Percentiles rank a stretch among this genome's conserved stretches.
Evolutionary conservation across 2,888 invertebrate species (phyloP).

Genomic region (Pollenia amentaria): DNA sequence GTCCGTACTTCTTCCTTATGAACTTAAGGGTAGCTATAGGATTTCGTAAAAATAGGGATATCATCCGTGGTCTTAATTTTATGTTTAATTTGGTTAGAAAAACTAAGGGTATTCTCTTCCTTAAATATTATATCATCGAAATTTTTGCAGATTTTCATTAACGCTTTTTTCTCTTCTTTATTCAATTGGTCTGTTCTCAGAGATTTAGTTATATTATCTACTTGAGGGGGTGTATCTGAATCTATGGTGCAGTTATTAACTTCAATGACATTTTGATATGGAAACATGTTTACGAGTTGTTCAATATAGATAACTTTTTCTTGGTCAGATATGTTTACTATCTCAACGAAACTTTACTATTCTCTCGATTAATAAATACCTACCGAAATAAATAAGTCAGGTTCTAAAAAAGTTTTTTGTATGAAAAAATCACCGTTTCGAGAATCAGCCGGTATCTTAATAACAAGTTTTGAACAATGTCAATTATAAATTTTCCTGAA

Average conservation of each 20-base stretch:
- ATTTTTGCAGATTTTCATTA: background rate
- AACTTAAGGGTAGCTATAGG: too few relatives aligned
- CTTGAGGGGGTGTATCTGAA: background rate
- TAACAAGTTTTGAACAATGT: conserved; percentile 47
- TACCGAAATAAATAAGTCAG: conserved; percentile 59
- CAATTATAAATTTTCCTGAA: conserved; percentile 46
- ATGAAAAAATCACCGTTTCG: conserved; percentile 43
- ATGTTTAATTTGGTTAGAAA: background rate
- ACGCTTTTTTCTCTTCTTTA: conserved; percentile 1
- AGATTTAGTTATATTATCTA: background rate
- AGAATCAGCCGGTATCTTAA: conserved; percentile 53
- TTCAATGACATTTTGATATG: conserved; percentile 46
- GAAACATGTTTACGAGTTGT: conserved; percentile 61
- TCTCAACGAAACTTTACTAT: conserved; percentile 59
- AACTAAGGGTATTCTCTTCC: background rate
- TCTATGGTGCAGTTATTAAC: conserved; percentile 62
- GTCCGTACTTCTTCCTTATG: too few relatives aligned
- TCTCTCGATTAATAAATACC: conserved; percentile 57
- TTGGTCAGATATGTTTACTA: conserved; percentile 41
- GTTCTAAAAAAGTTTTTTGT: conserved; percentile 38
- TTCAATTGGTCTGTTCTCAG: conserved; percentile 25
- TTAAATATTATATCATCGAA: conserved; percentile 16
- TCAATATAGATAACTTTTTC: conserved; percentile 51
- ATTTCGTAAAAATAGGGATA: too few relatives aligned
- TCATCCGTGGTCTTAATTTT: background rate